These are phyloP conservation scores for Colinus virginianus DNA, from an alignment of 2,113 vertebrate species.

Conservation along the genomic window DNA sequence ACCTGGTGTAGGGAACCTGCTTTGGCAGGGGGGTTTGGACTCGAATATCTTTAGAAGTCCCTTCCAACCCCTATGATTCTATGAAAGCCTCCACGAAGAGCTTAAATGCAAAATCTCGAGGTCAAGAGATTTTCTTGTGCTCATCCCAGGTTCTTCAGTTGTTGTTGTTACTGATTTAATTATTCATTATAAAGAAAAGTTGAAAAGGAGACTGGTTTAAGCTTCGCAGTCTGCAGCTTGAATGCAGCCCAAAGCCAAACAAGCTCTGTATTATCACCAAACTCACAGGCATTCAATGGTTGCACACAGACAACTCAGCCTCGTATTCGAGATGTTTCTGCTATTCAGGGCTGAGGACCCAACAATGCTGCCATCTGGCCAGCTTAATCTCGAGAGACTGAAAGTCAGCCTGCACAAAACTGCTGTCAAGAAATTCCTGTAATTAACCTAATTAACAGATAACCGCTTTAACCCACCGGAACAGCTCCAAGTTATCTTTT, in stretches of 20 bases:
- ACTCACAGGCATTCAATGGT: background rate
- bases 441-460: conserved; percentile 2
- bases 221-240: background rate
- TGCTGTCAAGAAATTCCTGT: background rate
- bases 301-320: background rate
- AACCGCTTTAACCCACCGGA: background rate
- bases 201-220: background rate
- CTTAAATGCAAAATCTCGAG: background rate
- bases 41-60: too few species aligned
- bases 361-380: background rate
- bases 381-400: background rate
- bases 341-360: background rate
- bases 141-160: background rate
- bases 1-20: too few species aligned
- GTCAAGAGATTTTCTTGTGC: background rate
- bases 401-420: background rate
- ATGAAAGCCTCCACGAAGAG: background rate
- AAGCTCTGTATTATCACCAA: background rate
- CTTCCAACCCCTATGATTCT: too few species aligned
- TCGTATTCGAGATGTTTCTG: background rate
- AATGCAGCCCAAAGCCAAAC: fast-evolving
- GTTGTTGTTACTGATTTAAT: background rate
- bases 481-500: background rate
- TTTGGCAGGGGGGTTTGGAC: too few species aligned
- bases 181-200: background rate